phyloP scores from a whole-genome alignment of 2,888 invertebrate species.

The Acleris sparsana region DNA sequence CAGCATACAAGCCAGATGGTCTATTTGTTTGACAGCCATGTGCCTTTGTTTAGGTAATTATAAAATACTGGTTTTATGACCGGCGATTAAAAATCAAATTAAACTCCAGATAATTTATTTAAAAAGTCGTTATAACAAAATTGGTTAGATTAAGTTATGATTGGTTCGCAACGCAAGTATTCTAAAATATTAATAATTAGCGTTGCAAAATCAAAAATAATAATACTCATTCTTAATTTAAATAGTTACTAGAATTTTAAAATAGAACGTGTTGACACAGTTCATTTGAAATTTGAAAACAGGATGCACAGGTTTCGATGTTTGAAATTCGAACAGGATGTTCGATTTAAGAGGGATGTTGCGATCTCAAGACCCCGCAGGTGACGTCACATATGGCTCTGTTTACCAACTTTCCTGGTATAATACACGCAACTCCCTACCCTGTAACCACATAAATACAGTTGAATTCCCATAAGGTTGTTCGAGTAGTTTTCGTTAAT shows the following conservation, averaged over 20 bases:
- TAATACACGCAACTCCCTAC: constrained; percentile 41
- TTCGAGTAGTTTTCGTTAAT: constrained; percentile 37
- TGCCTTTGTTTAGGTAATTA: constrained; percentile 25
- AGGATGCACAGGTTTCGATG: constrained; percentile 68
- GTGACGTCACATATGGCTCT: constrained; percentile 63
- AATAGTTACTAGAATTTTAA: neutral
- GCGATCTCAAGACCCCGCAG: constrained; percentile 78
- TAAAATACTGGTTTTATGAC: constrained; percentile 23
- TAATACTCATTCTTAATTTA: neutral
- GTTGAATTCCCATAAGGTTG: constrained; percentile 20
- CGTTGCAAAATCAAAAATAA: constrained; percentile 9
- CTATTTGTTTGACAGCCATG: constrained; percentile 11
- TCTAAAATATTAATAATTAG: constrained; percentile 11
- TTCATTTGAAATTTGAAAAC: constrained; percentile 49
- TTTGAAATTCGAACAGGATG: constrained; percentile 67
- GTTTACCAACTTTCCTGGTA: constrained; percentile 38
- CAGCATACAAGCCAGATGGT: constrained; percentile 12
- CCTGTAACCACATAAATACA: constrained; percentile 32
- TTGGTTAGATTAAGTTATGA: constrained; percentile 17
- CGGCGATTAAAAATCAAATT: constrained; percentile 13
- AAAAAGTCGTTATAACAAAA: constrained; percentile 22
- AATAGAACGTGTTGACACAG: constrained; percentile 34
- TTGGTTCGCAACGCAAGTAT: constrained; percentile 1
- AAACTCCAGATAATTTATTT: constrained; percentile 17
- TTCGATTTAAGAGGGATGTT: constrained; percentile 74